Conservation (phyloP, 2,113 vertebrate species). For the human region DNA sequence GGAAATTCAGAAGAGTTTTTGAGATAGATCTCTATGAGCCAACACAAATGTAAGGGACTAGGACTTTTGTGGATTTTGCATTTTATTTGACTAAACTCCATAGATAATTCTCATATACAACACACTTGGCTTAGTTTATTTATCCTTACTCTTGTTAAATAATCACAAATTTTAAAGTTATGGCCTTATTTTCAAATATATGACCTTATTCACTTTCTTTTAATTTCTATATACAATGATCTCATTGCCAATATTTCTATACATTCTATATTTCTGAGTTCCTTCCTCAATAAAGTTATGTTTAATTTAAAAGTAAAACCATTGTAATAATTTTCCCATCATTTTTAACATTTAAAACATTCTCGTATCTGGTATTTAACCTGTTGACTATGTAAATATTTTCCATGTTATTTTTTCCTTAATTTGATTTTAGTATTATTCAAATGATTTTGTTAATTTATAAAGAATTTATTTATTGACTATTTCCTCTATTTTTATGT, state of each 20-base stretch:
- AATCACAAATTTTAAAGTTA: neutral
- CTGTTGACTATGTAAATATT: neutral
- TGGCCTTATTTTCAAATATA: neutral
- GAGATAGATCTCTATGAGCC: neutral
- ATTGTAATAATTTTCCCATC: neutral
- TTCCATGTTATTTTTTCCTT: neutral
- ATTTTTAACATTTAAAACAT: neutral
- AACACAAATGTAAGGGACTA: neutral
- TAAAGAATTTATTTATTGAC: neutral
- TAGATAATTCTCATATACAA: neutral
- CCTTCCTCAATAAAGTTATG: neutral
- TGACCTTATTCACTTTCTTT: neutral
- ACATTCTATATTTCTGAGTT: neutral
- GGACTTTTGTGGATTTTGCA: neutral
- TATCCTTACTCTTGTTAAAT: neutral
- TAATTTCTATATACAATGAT: neutral
- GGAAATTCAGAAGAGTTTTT: slow-evolving; percentile 10
- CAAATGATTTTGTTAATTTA: neutral
- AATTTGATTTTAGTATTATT: neutral
- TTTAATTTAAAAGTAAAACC: neutral
- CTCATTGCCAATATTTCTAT: neutral
- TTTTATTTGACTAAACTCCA: neutral
- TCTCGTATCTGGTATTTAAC: neutral
- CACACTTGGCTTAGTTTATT: neutral
- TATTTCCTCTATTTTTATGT: neutral